Evolutionary conservation across 2,797 vertebrate genomes (phyloP).

Genomic region (Echiichthys vipera): DNA sequence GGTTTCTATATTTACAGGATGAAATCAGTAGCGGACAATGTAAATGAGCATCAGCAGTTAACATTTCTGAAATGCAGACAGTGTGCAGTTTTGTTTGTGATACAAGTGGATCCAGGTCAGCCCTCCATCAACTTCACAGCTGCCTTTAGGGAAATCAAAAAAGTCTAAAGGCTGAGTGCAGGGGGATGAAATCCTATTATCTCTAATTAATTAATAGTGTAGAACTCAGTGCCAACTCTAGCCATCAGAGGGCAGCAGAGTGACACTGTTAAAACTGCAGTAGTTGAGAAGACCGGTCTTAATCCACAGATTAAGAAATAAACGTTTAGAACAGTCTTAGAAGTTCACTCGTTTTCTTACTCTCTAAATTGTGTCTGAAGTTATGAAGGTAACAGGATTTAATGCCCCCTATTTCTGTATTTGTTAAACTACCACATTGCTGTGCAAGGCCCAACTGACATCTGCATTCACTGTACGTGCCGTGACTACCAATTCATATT

Average conservation of each 20-base stretch:
- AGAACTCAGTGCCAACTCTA: neutral
- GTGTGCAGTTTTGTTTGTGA: neutral
- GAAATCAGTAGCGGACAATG: conserved; percentile 30
- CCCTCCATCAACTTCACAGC: neutral
- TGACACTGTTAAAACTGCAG: conserved; percentile 13
- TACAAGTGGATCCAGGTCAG: conserved; percentile 1
- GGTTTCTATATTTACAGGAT: conserved; percentile 63
- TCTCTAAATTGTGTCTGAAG: neutral
- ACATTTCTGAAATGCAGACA: conserved; percentile 43
- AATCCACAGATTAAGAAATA: conserved; percentile 12
- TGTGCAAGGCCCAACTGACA: neutral
- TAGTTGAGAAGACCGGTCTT: neutral
- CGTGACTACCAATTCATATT: neutral
- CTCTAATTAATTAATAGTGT: neutral
- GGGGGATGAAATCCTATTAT: neutral
- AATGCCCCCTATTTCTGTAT: neutral
- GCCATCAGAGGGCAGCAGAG: conserved; percentile 69
- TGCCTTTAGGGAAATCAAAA: neutral
- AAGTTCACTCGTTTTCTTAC: neutral
- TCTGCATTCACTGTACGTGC: neutral
- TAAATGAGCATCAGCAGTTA: conserved; percentile 35
- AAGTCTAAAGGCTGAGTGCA: neutral
- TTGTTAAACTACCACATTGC: neutral
- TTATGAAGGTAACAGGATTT: neutral
- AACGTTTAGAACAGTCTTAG: neutral